These are phyloP conservation scores for Luperina nickerlii DNA, from an alignment of 2,888 invertebrate species.

Conservation along the genomic window DNA sequence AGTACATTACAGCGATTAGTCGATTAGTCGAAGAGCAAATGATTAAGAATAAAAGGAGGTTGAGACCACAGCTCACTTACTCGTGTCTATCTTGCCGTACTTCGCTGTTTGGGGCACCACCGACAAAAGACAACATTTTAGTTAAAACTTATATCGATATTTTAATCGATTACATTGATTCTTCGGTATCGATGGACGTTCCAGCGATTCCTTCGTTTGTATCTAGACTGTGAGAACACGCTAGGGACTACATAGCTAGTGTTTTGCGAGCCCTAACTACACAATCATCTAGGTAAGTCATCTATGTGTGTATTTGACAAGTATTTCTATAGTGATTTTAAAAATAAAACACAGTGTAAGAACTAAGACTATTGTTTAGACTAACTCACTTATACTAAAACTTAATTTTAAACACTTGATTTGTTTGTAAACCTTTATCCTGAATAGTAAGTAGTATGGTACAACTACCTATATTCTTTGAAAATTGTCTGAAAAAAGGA, in stretches of 20 bases:
- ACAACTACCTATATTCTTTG: conserved; percentile 26
- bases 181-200: conserved; percentile 56
- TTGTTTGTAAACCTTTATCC: conserved; percentile 20
- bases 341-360: conserved; percentile 51
- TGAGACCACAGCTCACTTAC: conserved; percentile 91
- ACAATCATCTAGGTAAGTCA: conserved; percentile 44
- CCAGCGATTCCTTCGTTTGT: conserved; percentile 66
- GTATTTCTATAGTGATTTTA: conserved; percentile 49
- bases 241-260: conserved; percentile 57
- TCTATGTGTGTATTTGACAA: conserved; percentile 61
- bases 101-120: conserved; percentile 90
- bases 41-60: conserved; percentile 85
- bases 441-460: conserved; percentile 20
- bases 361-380: conserved; percentile 40
- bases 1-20: conserved; percentile 86
- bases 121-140: conserved; percentile 90
- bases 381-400: conserved; percentile 38
- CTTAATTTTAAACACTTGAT: conserved; percentile 21
- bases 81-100: conserved; percentile 88
- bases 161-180: conserved; percentile 55
- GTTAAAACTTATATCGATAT: conserved; percentile 78
- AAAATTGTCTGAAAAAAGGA: conserved; percentile 37
- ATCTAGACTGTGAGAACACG: conserved; percentile 58
- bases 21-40: conserved; percentile 86
- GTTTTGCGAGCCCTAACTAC: conserved; percentile 61